Conservation (phyloP, 1,140 invertebrate species). For the Leptinotarsa defecta region DNA sequence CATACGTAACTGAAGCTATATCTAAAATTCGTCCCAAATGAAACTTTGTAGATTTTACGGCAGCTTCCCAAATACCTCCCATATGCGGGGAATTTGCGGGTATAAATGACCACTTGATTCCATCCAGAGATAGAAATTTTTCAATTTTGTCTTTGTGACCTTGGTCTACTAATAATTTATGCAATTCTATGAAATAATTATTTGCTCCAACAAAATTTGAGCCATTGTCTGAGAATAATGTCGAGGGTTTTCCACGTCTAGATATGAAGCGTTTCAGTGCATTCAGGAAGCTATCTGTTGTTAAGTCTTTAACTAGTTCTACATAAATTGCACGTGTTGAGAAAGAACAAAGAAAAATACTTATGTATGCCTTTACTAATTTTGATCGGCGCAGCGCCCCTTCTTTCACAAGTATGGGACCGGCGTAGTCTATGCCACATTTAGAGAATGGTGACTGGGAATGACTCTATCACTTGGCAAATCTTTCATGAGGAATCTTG, state of each 20-base stretch:
- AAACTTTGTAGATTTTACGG: slow-evolving; percentile 44
- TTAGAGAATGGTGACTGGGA: slow-evolving; percentile 48
- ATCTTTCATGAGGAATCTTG: slow-evolving; percentile 49
- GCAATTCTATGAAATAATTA: slow-evolving; percentile 25
- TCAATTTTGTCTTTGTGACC: slow-evolving; percentile 27
- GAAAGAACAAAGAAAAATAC: slow-evolving; percentile 31
- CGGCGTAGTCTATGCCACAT: slow-evolving; percentile 38
- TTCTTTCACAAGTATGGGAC: slow-evolving; percentile 23
- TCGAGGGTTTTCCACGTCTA: slow-evolving; percentile 40
- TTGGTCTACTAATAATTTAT: slow-evolving; percentile 25
- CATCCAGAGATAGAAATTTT: slow-evolving; percentile 19
- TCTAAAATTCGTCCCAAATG: slow-evolving; percentile 42
- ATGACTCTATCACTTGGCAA: slow-evolving; percentile 47
- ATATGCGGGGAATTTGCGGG: too few species aligned
- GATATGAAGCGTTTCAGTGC: slow-evolving; percentile 47
- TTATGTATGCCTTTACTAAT: slow-evolving; percentile 26
- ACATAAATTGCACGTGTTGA: slow-evolving; percentile 36
- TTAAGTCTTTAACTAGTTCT: slow-evolving; percentile 28
- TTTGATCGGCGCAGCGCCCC: slow-evolving; percentile 13
- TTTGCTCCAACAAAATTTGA: slow-evolving; percentile 31
- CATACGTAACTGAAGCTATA: slow-evolving; percentile 44
- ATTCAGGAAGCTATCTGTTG: slow-evolving; percentile 40
- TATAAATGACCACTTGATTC: too few species aligned
- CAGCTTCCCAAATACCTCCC: slow-evolving; percentile 51
- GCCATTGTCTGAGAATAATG: slow-evolving; percentile 40